These are phyloP conservation scores for Plectus sambesii DNA, from an alignment of 1,140 invertebrate species.

Conservation along the genomic window DNA sequence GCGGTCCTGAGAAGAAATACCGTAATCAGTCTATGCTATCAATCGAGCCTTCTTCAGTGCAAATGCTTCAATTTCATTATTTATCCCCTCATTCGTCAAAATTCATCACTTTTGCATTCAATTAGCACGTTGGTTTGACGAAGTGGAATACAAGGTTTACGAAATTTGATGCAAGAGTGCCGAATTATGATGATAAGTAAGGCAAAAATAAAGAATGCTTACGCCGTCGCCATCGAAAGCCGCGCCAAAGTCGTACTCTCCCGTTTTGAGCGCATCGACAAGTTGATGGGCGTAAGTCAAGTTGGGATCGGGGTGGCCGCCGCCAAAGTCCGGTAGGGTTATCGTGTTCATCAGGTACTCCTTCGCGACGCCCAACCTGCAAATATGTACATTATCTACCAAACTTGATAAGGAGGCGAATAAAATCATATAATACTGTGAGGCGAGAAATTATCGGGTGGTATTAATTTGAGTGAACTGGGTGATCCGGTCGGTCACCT, in stretches of 20 bases:
- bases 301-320: constrained; percentile 95
- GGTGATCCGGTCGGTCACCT: too few species aligned
- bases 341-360: constrained; percentile 58
- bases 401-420: too few species aligned
- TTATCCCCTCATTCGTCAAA: neutral
- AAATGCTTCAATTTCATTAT: neutral
- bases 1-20: constrained; percentile 56
- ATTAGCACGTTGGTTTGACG: constrained; percentile 70
- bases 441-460: too few species aligned
- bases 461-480: too few species aligned
- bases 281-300: constrained; percentile 83
- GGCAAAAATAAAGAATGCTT: constrained; percentile 55
- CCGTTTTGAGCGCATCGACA: constrained; percentile 58
- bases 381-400: too few species aligned
- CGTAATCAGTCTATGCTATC: constrained; percentile 12
- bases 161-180: constrained; percentile 61
- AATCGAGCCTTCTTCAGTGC: neutral
- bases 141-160: constrained; percentile 93
- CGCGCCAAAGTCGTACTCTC: constrained; percentile 81
- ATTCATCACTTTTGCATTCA: constrained; percentile 50
- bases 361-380: constrained; percentile 57
- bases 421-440: too few species aligned
- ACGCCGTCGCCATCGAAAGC: constrained; percentile 97
- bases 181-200: constrained; percentile 57
- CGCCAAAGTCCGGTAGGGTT: constrained; percentile 88